phyloP scores from a whole-genome alignment of 2,888 invertebrate genomes.

The Cryptocheilus praepositus region DNA sequence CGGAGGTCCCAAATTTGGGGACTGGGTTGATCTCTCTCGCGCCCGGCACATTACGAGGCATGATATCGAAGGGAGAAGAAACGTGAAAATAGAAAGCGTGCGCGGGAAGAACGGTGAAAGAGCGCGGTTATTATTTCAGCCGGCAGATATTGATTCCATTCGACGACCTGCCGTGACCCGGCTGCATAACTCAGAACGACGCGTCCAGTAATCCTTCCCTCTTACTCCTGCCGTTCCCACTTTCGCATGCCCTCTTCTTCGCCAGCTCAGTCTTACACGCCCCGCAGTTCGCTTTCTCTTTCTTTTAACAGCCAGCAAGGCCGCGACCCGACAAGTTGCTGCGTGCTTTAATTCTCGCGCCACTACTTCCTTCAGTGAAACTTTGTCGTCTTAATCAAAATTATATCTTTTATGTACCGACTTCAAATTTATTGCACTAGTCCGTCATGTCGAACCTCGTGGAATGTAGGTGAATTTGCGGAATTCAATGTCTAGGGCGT shows the following conservation, averaged over 20 bases:
- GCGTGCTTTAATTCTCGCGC: too few species aligned
- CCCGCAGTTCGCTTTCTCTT: not conserved
- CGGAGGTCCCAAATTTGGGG: too few species aligned
- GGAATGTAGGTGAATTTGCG: too few species aligned
- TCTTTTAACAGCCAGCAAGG: not conserved
- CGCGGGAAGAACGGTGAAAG: slow-evolving; percentile 14
- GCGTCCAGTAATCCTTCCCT: slow-evolving; percentile 52
- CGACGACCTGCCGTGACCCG: slow-evolving; percentile 67
- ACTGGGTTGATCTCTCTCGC: too few species aligned
- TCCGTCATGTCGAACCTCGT: too few species aligned
- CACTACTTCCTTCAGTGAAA: too few species aligned
- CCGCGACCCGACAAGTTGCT: too few species aligned
- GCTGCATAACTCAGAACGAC: slow-evolving; percentile 60
- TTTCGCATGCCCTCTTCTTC: not conserved
- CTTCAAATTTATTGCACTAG: too few species aligned
- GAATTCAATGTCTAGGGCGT: too few species aligned
- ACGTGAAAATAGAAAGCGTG: too few species aligned
- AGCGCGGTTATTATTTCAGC: slow-evolving; percentile 56
- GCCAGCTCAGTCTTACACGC: not conserved
- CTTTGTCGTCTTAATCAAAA: too few species aligned
- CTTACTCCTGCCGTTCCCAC: slow-evolving; percentile 9
- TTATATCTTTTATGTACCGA: too few species aligned
- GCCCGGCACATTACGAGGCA: not conserved
- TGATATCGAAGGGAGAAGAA: slow-evolving; percentile 5
- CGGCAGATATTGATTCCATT: slow-evolving; percentile 64